Base-by-base conservation (phyloP, 2,797 vertebrate genomes). In the Rhincodon typus region DNA sequence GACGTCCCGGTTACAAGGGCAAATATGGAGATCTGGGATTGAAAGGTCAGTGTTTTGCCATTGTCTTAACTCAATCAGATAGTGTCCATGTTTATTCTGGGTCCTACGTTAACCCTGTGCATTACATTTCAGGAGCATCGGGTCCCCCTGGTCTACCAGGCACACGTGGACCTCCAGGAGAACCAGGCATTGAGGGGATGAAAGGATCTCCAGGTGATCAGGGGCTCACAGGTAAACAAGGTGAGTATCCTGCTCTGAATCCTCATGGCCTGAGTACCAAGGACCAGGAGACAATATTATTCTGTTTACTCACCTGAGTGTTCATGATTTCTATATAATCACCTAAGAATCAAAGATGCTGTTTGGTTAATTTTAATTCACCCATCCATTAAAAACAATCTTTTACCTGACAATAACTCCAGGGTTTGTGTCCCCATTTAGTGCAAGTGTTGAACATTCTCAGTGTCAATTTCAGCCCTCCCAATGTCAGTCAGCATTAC, bases 1-100 rank as follows among this genome's bases (percentile, higher is more conserved):
- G 99, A 97, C 66, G 96, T 94, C 96, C 98, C 0, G 99, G 99
- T 95, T 94, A 97, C 5, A 99, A 98, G 97, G 99, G 99, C 50
- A 98, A 98, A 95, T 4, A 87, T 42, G 99, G 82, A n/a, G 96
- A 15, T 0, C 97, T 34, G 99, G 99, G 96, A 96, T 95, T 1
- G 96, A 96, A 97, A 99, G 99, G 99, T 97, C 97, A 50, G 96
- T 42, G 46, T 30, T 70, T 69, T 72, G 2, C 53, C 17, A 34
- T 27, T 46, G 88, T 13, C 7, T 30, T n/a, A n/a, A 7, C 10
- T 19, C 53, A 57, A n/a, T 21, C 12, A 15, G 17, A 66, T 17
- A 2, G 30, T 21, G 57, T 30, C 53, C 10, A 5, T 66, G 30
- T n/a, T 91, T 91, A 19, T 30, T n/a, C 53, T n/a, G 7, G 27